Percentiles rank a stretch among this genome's conserved stretches.
These are phyloP conservation scores for Bombyx huttoni DNA, from an alignment of 2,888 invertebrate species.

Conservation along the genomic window DNA sequence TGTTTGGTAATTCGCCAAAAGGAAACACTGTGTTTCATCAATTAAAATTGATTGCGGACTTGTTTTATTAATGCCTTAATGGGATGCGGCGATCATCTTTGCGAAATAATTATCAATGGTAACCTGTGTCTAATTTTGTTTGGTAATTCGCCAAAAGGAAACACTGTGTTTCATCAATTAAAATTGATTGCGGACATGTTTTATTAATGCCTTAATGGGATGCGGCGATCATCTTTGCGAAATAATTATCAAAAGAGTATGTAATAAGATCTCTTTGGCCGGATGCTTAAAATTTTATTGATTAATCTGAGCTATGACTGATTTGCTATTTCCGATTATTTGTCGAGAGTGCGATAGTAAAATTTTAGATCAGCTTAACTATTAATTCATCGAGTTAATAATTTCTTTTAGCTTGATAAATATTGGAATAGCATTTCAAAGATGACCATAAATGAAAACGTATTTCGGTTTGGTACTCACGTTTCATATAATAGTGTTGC, in stretches of 20 bases:
- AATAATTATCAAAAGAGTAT: neutral
- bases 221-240: neutral
- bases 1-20: conserved; percentile 4
- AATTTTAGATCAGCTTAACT: neutral
- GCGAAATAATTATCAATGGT: neutral
- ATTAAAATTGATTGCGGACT: conserved; percentile 5
- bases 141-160: conserved; percentile 5
- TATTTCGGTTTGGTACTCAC: too few relatives aligned
- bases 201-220: conserved; percentile 1
- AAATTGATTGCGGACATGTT: conserved; percentile 4
- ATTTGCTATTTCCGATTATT: neutral
- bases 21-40: conserved; percentile 5
- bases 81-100: conserved; percentile 1
- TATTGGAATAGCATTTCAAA: too few relatives aligned
- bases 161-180: conserved; percentile 5
- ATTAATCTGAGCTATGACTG: neutral
- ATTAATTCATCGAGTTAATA: too few relatives aligned
- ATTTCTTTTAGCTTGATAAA: too few relatives aligned
- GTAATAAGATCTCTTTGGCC: neutral
- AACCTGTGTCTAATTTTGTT: conserved; percentile 2
- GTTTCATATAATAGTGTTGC: too few relatives aligned
- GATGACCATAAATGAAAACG: too few relatives aligned
- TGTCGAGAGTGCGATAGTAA: neutral
- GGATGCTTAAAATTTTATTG: neutral
- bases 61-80: conserved; percentile 1